These are phyloP conservation scores for Petrolisthes cinctipes DNA, from an alignment of 2,888 invertebrate species.

Conservation along the genomic window DNA sequence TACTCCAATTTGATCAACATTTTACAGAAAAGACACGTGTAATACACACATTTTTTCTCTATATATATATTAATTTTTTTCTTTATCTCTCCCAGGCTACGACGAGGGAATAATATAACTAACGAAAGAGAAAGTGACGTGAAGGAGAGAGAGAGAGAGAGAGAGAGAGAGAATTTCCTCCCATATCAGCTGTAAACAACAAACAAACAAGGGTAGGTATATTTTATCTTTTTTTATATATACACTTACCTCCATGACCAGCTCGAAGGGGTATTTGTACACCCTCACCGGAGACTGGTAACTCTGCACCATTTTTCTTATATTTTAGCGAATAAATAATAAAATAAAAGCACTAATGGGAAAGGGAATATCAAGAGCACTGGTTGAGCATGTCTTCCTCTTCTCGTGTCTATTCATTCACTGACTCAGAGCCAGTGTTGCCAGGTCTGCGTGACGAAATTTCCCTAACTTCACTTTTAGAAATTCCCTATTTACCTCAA, in stretches of 20 bases:
- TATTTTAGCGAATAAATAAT: conserved; percentile 25
- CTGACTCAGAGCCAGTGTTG: conserved; percentile 14
- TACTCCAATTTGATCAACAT: too few relatives aligned
- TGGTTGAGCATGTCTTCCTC: conserved; percentile 19
- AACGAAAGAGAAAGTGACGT: too few relatives aligned
- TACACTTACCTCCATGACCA: conserved; percentile 93
- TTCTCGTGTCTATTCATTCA: conserved; percentile 37
- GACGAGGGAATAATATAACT: too few relatives aligned
- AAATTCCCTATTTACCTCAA: too few relatives aligned
- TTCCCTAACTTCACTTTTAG: too few relatives aligned
- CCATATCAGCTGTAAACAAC: background rate
- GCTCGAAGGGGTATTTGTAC: conserved; percentile 93
- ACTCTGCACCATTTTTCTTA: conserved; percentile 86
- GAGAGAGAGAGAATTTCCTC: too few relatives aligned
- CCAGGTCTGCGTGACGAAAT: too few relatives aligned
- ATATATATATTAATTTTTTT: too few relatives aligned
- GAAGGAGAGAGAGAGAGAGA: too few relatives aligned
- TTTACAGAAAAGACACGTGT: too few relatives aligned
- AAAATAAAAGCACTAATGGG: conserved; percentile 25
- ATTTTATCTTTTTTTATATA: background rate
- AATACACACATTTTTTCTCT: too few relatives aligned
- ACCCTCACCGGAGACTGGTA: conserved; percentile 94
- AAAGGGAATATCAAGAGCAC: conserved; percentile 45
- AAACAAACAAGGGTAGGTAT: background rate
- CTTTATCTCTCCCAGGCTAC: too few relatives aligned